These are phyloP conservation scores for Rallus crepitans DNA, from an alignment of 2,797 vertebrate genomes.

Conservation along the genomic window DNA sequence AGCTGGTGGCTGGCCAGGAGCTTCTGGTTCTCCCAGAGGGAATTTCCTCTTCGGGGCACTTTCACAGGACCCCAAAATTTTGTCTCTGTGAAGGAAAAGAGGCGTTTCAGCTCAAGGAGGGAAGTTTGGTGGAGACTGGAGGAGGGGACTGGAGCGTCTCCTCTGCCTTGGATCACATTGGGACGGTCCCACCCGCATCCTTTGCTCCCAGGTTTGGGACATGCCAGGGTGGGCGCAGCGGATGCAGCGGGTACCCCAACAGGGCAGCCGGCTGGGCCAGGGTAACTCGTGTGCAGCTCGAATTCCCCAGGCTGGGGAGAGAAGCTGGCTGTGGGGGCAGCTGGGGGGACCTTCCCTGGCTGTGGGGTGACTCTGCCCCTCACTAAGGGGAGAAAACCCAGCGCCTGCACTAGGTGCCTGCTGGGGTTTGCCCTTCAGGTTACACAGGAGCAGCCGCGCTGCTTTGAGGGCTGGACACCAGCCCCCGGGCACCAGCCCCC, in stretches of 20 bases:
- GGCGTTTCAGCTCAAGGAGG: neutral
- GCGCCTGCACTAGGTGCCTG: fast-evolving
- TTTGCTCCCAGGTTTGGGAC: neutral
- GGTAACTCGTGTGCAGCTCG: fast-evolving
- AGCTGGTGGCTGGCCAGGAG: neutral
- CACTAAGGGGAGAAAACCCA: neutral
- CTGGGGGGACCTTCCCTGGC: neutral
- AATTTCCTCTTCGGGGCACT: neutral
- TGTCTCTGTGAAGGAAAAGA: neutral
- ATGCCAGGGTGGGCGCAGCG: fast-evolving
- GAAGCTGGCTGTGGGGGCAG: fast-evolving
- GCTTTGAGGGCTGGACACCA: neutral
- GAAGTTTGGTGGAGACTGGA: neutral
- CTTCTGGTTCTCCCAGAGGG: neutral
- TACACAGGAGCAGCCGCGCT: neutral
- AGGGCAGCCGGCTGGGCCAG: neutral
- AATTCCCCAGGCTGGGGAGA: neutral
- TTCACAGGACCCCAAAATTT: neutral
- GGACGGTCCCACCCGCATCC: neutral
- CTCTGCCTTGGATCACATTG: fast-evolving
- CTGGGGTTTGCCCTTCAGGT: neutral
- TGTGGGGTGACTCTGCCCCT: neutral
- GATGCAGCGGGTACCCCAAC: too few species aligned
- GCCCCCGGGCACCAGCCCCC: neutral
- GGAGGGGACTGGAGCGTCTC: neutral